phyloP scores from a whole-genome alignment of 2,113 vertebrate genomes.

The Tauraco erythrolophus region DNA sequence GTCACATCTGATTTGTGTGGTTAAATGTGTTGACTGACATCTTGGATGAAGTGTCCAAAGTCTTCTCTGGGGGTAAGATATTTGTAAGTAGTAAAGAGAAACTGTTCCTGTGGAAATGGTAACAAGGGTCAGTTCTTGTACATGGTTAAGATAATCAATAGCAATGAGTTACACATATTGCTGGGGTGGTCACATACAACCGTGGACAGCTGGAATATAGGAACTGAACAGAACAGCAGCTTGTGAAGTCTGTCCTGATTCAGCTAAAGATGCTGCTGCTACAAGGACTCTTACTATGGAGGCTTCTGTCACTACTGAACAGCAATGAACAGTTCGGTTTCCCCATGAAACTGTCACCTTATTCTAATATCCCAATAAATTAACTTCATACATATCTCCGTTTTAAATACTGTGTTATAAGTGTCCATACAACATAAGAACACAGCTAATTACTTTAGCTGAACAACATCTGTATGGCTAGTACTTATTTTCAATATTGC shows the following conservation, averaged over 20 bases:
- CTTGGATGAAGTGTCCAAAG: neutral
- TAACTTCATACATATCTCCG: neutral
- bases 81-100: neutral
- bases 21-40: neutral
- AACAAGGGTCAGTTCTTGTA: neutral
- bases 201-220: fast-evolving
- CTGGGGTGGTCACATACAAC: neutral
- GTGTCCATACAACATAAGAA: neutral
- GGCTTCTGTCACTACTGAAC: neutral
- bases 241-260: neutral
- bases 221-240: neutral
- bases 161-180: neutral
- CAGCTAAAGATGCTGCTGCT: neutral
- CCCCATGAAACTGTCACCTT: neutral
- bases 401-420: neutral
- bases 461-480: neutral
- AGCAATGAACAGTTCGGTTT: neutral
- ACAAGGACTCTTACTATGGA: neutral
- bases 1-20: neutral
- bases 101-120: neutral
- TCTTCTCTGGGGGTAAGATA: neutral
- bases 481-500: neutral
- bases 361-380: neutral
- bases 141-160: neutral
- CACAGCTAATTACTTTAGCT: neutral